A percentile compares a stretch with the other conserved stretches of the same genome.
Conservation (phyloP, 2,113 vertebrate species). For the Brachypteracias leptosomus region DNA sequence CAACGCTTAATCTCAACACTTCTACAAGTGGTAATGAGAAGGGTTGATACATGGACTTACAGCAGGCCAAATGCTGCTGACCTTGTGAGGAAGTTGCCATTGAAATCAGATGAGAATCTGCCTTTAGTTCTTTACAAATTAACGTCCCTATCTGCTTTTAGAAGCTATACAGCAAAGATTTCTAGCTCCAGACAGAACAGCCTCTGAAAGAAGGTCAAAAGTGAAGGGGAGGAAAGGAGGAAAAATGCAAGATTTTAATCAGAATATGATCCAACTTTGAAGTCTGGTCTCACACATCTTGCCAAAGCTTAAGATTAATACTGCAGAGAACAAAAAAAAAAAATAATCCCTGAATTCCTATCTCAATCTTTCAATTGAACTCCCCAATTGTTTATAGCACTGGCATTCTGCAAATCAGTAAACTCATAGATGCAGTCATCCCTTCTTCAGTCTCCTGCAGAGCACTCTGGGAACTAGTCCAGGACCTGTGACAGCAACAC, state of each 20-base stretch:
- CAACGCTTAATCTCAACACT: not conserved
- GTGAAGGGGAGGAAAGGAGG: not conserved
- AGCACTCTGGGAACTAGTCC: not conserved
- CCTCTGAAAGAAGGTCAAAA: slow-evolving; percentile 21
- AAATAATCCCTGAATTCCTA: not conserved
- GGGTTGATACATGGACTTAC: not conserved
- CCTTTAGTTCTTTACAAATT: not conserved
- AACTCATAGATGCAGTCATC: not conserved
- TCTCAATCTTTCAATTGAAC: not conserved
- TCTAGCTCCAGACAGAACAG: slow-evolving; percentile 7
- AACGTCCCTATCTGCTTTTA: not conserved
- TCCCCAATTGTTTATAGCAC: not conserved
- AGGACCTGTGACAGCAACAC: not conserved
- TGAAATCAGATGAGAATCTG: not conserved
- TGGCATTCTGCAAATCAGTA: not conserved
- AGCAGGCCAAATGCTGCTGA: not conserved
- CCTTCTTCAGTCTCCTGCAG: not conserved
- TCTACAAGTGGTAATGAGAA: not conserved
- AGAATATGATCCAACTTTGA: not conserved
- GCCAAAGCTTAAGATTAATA: not conserved
- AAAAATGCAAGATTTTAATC: slow-evolving; percentile 20
- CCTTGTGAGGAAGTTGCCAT: not conserved
- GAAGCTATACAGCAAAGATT: not conserved
- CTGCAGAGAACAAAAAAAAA: not conserved
- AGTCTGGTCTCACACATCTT: not conserved